A percentile compares a stretch with the other conserved stretches of the same genome.
Evolutionary conservation across 2,113 vertebrate genomes (phyloP).

Genomic region (Hyla sarda): DNA sequence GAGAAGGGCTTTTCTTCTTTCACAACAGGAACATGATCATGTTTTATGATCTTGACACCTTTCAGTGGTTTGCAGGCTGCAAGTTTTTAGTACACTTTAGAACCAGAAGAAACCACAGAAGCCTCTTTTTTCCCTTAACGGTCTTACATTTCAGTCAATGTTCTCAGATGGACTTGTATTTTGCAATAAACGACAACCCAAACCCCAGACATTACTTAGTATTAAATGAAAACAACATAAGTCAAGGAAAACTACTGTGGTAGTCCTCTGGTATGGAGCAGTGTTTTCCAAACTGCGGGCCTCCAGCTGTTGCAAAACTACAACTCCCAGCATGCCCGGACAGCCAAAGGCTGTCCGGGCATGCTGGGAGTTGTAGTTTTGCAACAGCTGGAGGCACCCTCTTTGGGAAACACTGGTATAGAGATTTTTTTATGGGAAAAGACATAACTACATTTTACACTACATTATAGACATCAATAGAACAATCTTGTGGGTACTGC

Average conservation of each 20-base stretch:
- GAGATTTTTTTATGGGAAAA: too few species aligned
- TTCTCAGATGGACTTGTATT: constrained; percentile 24
- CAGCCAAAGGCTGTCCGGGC: too few species aligned
- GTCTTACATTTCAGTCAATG: constrained; percentile 23
- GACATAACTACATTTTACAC: too few species aligned
- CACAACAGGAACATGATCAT: constrained; percentile 44
- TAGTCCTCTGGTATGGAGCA: too few species aligned
- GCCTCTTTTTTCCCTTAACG: constrained; percentile 21
- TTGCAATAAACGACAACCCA: constrained; percentile 34
- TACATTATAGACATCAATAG: too few species aligned
- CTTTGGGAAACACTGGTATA: too few species aligned
- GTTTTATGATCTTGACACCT: constrained; percentile 65
- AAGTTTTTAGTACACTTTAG: constrained; percentile 46
- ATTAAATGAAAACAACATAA: background rate
- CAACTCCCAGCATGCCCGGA: too few species aligned
- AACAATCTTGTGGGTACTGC: background rate
- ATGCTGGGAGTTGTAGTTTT: too few species aligned
- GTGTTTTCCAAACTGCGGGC: too few species aligned
- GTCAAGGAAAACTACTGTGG: background rate
- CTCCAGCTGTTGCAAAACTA: too few species aligned
- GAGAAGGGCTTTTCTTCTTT: constrained; percentile 31
- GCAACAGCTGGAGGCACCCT: too few species aligned
- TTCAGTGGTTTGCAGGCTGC: constrained; percentile 66
- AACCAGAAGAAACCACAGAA: constrained; percentile 53
- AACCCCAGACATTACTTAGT: background rate